These are phyloP conservation scores for Brachionus rotundiformis DNA, from an alignment of 1,140 invertebrate species.

Conservation along the genomic window DNA sequence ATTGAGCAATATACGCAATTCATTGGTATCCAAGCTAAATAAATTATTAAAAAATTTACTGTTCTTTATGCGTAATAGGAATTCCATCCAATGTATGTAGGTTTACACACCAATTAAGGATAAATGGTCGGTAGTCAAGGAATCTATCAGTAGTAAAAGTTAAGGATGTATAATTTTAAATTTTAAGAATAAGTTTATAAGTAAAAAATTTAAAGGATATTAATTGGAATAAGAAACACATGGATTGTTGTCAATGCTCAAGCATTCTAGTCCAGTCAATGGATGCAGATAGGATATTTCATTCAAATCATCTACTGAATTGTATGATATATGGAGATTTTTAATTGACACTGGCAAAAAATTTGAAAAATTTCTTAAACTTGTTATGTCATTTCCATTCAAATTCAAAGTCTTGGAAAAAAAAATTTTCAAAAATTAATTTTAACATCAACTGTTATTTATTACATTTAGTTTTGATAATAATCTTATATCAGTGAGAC, in stretches of 20 bases:
- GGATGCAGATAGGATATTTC: constrained; percentile 74
- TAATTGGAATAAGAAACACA: constrained; percentile 69
- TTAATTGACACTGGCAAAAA: constrained; percentile 76
- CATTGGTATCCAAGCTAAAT: constrained; percentile 6
- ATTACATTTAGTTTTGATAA: constrained; percentile 81
- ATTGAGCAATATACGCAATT: constrained; percentile 21
- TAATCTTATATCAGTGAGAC: constrained; percentile 79
- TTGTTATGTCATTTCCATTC: constrained; percentile 80
- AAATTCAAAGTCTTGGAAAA: constrained; percentile 77
- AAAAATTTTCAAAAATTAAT: not conserved
- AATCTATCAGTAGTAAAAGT: constrained; percentile 52
- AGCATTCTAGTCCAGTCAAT: constrained; percentile 74
- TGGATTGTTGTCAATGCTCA: constrained; percentile 82
- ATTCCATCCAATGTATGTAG: constrained; percentile 83
- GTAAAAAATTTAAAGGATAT: constrained; percentile 47
- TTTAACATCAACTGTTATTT: constrained; percentile 73
- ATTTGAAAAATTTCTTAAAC: constrained; percentile 76
- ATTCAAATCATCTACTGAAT: constrained; percentile 81
- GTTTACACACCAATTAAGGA: constrained; percentile 87
- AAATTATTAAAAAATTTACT: constrained; percentile 66
- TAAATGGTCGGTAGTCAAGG: constrained; percentile 86
- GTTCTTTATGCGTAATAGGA: constrained; percentile 82
- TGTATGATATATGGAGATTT: constrained; percentile 78
- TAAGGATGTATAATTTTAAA: constrained; percentile 56
- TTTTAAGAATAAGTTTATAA: too few relatives aligned